Evolutionary conservation across 2,113 vertebrate genomes (phyloP).

Genomic region (Bambusicola thoracicus): DNA sequence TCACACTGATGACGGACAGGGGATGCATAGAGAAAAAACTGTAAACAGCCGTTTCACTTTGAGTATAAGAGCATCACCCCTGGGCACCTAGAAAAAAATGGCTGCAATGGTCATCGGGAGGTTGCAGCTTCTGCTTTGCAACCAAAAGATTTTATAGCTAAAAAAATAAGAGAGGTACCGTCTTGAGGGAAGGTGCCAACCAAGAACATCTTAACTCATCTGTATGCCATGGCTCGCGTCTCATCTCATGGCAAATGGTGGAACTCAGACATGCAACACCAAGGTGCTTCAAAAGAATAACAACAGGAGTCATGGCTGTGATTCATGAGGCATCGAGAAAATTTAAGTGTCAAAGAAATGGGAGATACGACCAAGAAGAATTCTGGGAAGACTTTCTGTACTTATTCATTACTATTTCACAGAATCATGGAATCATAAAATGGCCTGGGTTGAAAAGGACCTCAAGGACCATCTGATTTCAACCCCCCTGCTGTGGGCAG

Average conservation of each 20-base stretch:
- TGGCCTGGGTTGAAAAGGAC: too few species aligned
- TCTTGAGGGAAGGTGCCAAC: background rate
- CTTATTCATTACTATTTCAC: background rate
- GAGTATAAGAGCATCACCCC: background rate
- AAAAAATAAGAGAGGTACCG: background rate
- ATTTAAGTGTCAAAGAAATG: background rate
- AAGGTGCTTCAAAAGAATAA: background rate
- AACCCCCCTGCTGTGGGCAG: too few species aligned
- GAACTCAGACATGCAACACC: background rate
- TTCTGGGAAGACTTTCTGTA: background rate
- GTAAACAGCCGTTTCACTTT: background rate
- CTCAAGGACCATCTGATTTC: too few species aligned
- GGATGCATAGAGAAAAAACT: background rate
- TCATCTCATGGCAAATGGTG: background rate
- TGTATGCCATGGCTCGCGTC: rapidly evolving
- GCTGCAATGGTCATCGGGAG: background rate
- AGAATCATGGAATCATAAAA: too few species aligned
- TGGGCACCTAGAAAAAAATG: background rate
- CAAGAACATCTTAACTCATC: background rate
- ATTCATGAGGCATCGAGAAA: background rate
- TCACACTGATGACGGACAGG: background rate
- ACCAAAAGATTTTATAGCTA: background rate
- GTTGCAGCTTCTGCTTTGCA: background rate
- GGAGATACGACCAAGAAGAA: background rate
- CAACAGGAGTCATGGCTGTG: background rate